A percentile compares a stretch with the other conserved stretches of the same genome.
Evolutionary conservation across 2,113 vertebrate species (phyloP).

Genomic region (Alligator sinensis): DNA sequence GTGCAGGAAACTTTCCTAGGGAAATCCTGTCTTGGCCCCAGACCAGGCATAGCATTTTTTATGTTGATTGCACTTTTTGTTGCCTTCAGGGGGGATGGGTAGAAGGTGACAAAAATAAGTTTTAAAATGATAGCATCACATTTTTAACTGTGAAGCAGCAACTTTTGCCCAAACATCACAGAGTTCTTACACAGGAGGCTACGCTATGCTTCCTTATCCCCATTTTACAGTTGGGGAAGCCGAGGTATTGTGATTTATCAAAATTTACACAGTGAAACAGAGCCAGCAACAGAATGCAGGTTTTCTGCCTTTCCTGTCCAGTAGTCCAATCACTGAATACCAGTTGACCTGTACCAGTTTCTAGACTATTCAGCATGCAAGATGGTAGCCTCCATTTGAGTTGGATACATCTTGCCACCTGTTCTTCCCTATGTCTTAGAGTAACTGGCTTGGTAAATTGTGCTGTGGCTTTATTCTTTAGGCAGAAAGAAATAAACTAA

Average conservation of each 20-base stretch:
- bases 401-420: constrained; percentile 66
- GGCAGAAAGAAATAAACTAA: background rate
- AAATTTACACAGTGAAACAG: constrained; percentile 49
- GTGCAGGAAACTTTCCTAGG: background rate
- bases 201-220: background rate
- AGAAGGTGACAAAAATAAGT: background rate
- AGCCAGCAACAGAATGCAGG: constrained; percentile 62
- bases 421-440: constrained; percentile 60
- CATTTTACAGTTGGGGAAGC: constrained; percentile 15
- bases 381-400: constrained; percentile 69
- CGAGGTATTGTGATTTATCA: constrained; percentile 11
- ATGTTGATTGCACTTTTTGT: background rate
- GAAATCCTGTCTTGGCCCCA: background rate
- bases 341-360: constrained; percentile 52
- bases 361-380: constrained; percentile 74
- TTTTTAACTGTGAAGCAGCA: background rate
- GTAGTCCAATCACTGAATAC: constrained; percentile 61
- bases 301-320: constrained; percentile 63
- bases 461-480: constrained; percentile 28
- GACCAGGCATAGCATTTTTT: rapidly evolving
- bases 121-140: background rate
- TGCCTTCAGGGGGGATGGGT: background rate
- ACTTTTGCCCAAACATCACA: background rate
- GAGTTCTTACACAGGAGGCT: background rate
- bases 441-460: constrained; percentile 59